phyloP scores from a whole-genome alignment of 1,140 invertebrate genomes.

The Drosophila sp. region DNA sequence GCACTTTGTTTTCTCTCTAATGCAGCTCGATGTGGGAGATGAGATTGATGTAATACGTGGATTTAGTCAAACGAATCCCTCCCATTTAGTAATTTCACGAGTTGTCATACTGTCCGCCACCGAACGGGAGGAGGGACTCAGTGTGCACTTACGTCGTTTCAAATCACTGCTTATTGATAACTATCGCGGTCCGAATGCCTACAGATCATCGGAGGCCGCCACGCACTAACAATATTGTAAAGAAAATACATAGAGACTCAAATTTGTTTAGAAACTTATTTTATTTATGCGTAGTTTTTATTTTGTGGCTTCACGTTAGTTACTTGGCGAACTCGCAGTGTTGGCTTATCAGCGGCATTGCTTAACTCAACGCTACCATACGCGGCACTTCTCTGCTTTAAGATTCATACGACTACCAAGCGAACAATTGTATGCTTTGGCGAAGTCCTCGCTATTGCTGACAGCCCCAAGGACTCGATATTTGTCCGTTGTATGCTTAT shows the following conservation, averaged over 20 bases:
- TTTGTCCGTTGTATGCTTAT: slow-evolving; percentile 71
- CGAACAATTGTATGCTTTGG: slow-evolving; percentile 86
- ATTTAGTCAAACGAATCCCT: slow-evolving; percentile 85
- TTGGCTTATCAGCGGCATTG: slow-evolving; percentile 29
- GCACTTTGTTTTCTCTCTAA: not conserved
- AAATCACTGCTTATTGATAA: slow-evolving; percentile 87
- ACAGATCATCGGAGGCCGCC: slow-evolving; percentile 66
- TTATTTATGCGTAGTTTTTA: slow-evolving; percentile 15
- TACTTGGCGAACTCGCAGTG: not conserved
- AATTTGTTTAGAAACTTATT: slow-evolving; percentile 13
- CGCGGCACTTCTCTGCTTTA: slow-evolving; percentile 79
- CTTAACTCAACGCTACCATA: slow-evolving; percentile 51
- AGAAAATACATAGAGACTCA: not conserved
- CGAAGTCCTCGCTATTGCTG: slow-evolving; percentile 87
- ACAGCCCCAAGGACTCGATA: slow-evolving; percentile 87
- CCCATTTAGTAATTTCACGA: slow-evolving; percentile 85
- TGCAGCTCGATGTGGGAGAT: slow-evolving; percentile 85
- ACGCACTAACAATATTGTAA: slow-evolving; percentile 34
- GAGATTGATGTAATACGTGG: slow-evolving; percentile 87
- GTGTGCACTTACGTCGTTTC: slow-evolving; percentile 84
- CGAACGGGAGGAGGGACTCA: slow-evolving; percentile 81
- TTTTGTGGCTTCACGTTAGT: not conserved
- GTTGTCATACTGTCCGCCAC: slow-evolving; percentile 84
- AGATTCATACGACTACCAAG: slow-evolving; percentile 86
- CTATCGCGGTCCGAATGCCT: slow-evolving; percentile 83